Evolutionary conservation across 2,888 invertebrate species (phyloP).

Genomic region (Drosophila acutilabella): DNA sequence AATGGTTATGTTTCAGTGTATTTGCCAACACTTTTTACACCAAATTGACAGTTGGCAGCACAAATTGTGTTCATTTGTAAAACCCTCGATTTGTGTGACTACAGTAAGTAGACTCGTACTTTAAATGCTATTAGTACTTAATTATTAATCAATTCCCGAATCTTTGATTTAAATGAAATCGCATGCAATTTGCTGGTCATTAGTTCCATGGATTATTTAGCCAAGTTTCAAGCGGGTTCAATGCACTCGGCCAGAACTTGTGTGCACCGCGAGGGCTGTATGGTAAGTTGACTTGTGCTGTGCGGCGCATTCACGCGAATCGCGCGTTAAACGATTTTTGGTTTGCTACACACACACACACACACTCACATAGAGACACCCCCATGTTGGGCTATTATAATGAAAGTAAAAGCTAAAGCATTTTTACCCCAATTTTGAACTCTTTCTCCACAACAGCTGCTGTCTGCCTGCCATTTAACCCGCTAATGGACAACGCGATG

Average conservation of each 20-base stretch:
- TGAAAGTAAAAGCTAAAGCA: conserved; percentile 57
- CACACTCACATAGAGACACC: not conserved
- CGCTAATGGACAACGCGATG: conserved; percentile 46
- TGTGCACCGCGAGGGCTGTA: not conserved
- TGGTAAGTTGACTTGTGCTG: conserved; percentile 22
- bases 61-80: too few relatives aligned
- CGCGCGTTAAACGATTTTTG: conserved; percentile 62
- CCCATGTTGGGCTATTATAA: conserved; percentile 51
- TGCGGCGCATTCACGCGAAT: conserved; percentile 63
- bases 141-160: too few relatives aligned
- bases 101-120: too few relatives aligned
- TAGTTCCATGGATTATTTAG: conserved; percentile 17
- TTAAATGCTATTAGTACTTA: too few relatives aligned
- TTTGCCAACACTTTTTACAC: too few relatives aligned
- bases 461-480: conserved; percentile 5
- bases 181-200: not conserved
- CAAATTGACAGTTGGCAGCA: too few relatives aligned
- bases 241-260: conserved; percentile 36
- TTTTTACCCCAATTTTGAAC: conserved; percentile 6
- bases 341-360: conserved; percentile 24
- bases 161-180: conserved; percentile 3
- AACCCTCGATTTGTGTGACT: too few relatives aligned
- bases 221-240: conserved; percentile 39
- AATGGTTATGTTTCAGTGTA: too few relatives aligned
- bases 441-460: not conserved